Evolutionary conservation across 2,797 vertebrate genomes (phyloP).

Genomic region (Calcarius lapponicus): DNA sequence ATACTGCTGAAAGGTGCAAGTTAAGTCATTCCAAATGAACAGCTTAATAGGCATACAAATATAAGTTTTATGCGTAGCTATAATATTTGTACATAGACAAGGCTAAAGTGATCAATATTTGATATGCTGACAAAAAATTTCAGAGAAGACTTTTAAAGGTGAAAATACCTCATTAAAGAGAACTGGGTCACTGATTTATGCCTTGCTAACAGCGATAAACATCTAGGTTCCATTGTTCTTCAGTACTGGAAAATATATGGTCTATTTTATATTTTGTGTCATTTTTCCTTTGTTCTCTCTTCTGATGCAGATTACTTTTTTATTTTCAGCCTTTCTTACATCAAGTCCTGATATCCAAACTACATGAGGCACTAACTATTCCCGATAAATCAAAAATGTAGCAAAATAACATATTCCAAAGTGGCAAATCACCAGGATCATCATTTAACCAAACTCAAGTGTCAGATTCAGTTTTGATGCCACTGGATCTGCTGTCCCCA

Average conservation of each 20-base stretch:
- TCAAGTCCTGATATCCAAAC: neutral
- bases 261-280: neutral
- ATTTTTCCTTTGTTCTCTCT: neutral
- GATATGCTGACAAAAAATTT: neutral
- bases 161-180: neutral
- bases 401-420: neutral
- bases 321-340: neutral
- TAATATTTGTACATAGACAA: neutral
- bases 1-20: neutral
- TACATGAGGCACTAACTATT: neutral
- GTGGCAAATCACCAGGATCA: neutral
- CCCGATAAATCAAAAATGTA: neutral
- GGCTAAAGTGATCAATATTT: neutral
- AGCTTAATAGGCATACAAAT: neutral
- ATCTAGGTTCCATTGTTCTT: neutral
- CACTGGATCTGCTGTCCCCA: too few relatives aligned
- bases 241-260: neutral
- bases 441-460: neutral
- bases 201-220: neutral
- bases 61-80: neutral
- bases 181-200: neutral
- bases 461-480: neutral
- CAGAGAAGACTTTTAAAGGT: neutral
- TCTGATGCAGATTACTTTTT: neutral
- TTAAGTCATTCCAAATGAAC: neutral